These are phyloP conservation scores for Rhombomys opimus DNA, from an alignment of 2,113 vertebrate species.

Conservation along the genomic window DNA sequence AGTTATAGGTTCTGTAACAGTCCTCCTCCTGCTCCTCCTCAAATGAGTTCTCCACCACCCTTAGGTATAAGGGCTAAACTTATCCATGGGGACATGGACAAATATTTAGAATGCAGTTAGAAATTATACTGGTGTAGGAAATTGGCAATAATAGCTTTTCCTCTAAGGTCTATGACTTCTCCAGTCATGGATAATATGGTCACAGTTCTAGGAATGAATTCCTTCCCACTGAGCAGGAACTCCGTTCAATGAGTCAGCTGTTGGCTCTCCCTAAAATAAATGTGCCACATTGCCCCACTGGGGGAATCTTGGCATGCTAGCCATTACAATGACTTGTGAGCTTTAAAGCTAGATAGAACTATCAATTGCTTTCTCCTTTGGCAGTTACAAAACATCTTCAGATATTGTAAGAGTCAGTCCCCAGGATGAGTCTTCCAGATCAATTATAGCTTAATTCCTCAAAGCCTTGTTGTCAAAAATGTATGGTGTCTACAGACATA, in stretches of 20 bases:
- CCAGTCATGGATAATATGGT: not conserved
- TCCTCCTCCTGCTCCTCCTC: not conserved
- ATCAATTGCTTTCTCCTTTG: not conserved
- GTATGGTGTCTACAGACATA: not conserved
- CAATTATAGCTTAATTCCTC: not conserved
- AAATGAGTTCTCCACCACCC: not conserved
- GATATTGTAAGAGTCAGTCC: not conserved
- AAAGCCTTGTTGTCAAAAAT: not conserved
- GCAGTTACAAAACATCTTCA: not conserved
- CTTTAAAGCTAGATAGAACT: not conserved
- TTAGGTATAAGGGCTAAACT: not conserved
- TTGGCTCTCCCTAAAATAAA: not conserved
- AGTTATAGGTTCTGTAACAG: not conserved
- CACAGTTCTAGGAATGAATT: not conserved
- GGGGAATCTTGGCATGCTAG: not conserved
- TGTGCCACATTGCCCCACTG: not conserved
- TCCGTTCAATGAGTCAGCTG: not conserved
- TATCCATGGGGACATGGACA: not conserved
- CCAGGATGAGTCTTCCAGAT: not conserved
- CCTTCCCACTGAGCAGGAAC: not conserved
- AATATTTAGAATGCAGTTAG: not conserved
- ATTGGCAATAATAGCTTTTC: not conserved
- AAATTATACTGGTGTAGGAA: not conserved
- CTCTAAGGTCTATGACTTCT: not conserved
- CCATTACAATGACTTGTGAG: not conserved